Base-by-base conservation (phyloP, 2,113 vertebrate species). In the Cebidichthys violaceus region DNA sequence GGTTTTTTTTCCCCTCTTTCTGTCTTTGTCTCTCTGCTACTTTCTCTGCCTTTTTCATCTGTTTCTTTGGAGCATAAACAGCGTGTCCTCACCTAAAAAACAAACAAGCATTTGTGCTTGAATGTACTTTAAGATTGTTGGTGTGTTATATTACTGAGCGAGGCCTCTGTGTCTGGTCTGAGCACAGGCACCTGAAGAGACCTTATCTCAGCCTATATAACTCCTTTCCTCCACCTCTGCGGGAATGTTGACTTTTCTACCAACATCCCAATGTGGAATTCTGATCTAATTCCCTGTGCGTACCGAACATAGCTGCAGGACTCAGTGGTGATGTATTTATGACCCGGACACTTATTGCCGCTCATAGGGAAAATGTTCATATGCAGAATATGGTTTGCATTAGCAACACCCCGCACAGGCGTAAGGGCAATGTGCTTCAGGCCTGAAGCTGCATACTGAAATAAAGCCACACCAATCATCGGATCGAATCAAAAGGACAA, bases 261-360 rank as follows among this genome's bases (percentile, higher is more conserved):
- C 91, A 93, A 93, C 91, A 92, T 90, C 85, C 86, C 88, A 85
- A 91, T 93, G 92, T 92, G 92, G 92, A 93, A 94, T 93, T 94
- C 90, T 91, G 89, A 85, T 90, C 88, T 86, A 90, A 92, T 91
- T 93, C 88, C 79, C 67, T 61, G 78, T 76, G 86, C 78, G 84
- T 84, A 88, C 86, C 59, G 5, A 84, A 85, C 92, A 92, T 86
- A 88, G 87, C 79, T 88, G 86, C 85, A 76, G 81, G 80, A 83
- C 70, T 86, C 65, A 11, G 87, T 68, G 74, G 65, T 86, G 84
- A 92, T 88, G 79, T 91, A 91, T 92, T 92, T 93, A 92, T 84
- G 82, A 89, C 74, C 82, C 3, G 69, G 83, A 79, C 78, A 83
- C 85, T 88, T 73, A 76, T 73, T 85, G 86, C 76, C 0, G 54